Conservation (phyloP, 2,113 vertebrate genomes). For the Origma solitaria region DNA sequence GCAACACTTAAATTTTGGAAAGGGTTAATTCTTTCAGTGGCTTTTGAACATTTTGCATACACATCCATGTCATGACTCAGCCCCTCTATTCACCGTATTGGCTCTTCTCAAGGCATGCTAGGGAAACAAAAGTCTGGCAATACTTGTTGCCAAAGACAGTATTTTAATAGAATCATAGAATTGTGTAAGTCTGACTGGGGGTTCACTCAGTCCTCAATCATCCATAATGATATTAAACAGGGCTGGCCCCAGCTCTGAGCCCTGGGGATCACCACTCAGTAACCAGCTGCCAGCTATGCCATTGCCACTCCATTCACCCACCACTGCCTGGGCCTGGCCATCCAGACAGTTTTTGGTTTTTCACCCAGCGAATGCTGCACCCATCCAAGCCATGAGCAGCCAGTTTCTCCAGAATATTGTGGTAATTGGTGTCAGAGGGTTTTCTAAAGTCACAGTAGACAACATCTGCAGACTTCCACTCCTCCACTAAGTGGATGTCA, state of each 20-base stretch:
- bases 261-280: neutral
- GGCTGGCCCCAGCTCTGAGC: too few relatives aligned
- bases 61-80: neutral
- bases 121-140: neutral
- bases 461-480: neutral
- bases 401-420: neutral
- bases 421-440: neutral
- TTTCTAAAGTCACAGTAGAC: neutral
- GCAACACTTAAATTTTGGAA: neutral
- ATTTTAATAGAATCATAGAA: neutral
- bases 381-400: neutral
- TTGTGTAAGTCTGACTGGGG: neutral
- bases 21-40: neutral
- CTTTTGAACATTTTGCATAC: neutral
- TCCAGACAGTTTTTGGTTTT: neutral
- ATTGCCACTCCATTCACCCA: neutral
- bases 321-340: neutral
- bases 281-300: neutral
- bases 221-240: neutral
- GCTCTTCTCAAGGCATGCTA: neutral
- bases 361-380: neutral
- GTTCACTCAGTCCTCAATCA: neutral
- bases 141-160: neutral
- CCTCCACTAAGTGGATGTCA: neutral
- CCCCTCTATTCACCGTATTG: neutral